Evolutionary conservation across 2,113 vertebrate species (phyloP).

Genomic region (Lagopus muta): DNA sequence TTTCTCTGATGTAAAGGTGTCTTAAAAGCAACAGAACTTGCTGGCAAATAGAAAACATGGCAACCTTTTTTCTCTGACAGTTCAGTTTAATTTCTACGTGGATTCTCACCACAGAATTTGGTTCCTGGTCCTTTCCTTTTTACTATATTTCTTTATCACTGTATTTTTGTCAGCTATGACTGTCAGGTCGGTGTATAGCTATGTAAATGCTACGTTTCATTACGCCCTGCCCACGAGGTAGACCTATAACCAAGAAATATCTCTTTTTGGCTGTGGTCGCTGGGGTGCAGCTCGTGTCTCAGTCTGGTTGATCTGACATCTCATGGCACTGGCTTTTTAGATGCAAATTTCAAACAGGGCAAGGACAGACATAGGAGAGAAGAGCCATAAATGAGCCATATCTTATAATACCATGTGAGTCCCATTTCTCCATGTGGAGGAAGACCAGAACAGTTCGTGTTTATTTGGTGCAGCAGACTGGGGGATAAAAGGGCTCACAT

Average conservation of each 20-base stretch:
- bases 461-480: not conserved
- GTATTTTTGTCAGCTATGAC: not conserved
- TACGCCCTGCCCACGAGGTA: not conserved
- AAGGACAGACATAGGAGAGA: not conserved
- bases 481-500: not conserved
- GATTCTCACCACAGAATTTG: not conserved
- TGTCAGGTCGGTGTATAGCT: not conserved
- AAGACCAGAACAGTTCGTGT: fast-evolving
- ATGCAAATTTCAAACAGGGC: not conserved
- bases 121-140: not conserved
- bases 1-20: not conserved
- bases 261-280: not conserved
- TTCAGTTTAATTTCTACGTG: not conserved
- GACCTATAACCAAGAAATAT: not conserved
- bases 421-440: not conserved
- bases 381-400: not conserved
- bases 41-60: not conserved
- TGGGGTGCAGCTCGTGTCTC: not conserved
- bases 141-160: not conserved
- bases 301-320: no score
- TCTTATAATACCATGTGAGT: not conserved
- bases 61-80: not conserved
- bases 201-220: fast-evolving
- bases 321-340: not conserved
- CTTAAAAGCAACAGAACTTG: not conserved